Base-by-base conservation (phyloP, 2,888 invertebrate genomes). In the Julus scanicus region DNA sequence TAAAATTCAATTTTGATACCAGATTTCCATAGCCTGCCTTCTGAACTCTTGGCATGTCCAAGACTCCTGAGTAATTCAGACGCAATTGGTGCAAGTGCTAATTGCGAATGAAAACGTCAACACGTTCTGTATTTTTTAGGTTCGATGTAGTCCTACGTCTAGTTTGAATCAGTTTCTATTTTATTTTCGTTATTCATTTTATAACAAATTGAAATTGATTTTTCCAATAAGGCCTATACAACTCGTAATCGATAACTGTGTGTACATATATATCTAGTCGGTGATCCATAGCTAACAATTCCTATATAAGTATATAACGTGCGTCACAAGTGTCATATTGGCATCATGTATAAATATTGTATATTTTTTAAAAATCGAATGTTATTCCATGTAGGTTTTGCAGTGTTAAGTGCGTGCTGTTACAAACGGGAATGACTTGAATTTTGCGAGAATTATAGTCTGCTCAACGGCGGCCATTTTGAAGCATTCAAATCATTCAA, bases 321-420 rank as follows among this genome's bases (percentile, higher is more conserved):
- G 57, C 57, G 57, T 57, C 57, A 57, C 57, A 57, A 57, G 57
- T 57, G 57, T 57, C 57, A 57, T 17, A 57, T 57, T 57, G 57
- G 57, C 57, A 57, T 57, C 57, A 57, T 57, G 57, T 57, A 57
- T 57, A 57, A 57, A 57, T 57, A 57, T 57, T 57, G 57, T 57
- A 57, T 57, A 57, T 57, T 57, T 57, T 57, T 57, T 57, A 57
- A 57, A 29, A 57, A 57, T 57, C 57, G 57, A 57, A 57, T 57
- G 57, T 57, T 57, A 57, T 17, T 57, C 57, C 57, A 17, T 17
- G 15, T 29, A 57, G 57, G 57, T 57, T 57, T 17, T 9, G 15
- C 5, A 57, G 57, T 57, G 57, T 57, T 17, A 57, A 57, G 17
- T 17, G 57, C 57, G 57, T 57, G 5, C 57, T 57, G 13, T 57